Evolutionary conservation across 2,797 vertebrate genomes (phyloP).

Genomic region (Labeo calbasu): DNA sequence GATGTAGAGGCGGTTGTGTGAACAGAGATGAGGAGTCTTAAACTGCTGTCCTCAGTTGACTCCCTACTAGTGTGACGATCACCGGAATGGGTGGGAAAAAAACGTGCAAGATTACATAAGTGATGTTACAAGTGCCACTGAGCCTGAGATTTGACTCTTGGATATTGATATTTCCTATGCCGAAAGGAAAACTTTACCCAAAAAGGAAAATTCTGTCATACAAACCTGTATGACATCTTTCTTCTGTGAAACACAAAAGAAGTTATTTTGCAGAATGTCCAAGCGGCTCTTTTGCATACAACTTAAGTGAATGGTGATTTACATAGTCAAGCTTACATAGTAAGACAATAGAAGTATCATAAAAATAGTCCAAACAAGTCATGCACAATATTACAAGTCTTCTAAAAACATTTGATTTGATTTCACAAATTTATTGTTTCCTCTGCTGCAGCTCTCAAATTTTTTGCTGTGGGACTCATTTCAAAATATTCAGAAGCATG

Average conservation of each 20-base stretch:
- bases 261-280: not conserved
- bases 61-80: slow-evolving; percentile 34
- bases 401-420: too few species aligned
- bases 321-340: not conserved
- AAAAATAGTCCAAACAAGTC: not conserved
- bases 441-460: too few species aligned
- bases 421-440: too few species aligned
- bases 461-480: too few species aligned
- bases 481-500: not conserved
- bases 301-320: not conserved
- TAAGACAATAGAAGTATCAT: not conserved
- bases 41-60: slow-evolving; percentile 57
- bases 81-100: slow-evolving; percentile 20
- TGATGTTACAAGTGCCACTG: not conserved
- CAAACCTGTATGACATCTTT: not conserved
- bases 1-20: slow-evolving; percentile 34
- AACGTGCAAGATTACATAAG: not conserved
- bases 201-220: not conserved
- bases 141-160: not conserved
- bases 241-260: not conserved
- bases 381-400: too few species aligned
- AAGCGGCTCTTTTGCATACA: not conserved
- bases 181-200: not conserved
- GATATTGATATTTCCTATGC: not conserved
- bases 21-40: slow-evolving; percentile 41